Evolutionary conservation across 1,140 invertebrate species (phyloP), one percentile per base, ranked within the genome.

Genomic region (Drosophila persimilis): DNA sequence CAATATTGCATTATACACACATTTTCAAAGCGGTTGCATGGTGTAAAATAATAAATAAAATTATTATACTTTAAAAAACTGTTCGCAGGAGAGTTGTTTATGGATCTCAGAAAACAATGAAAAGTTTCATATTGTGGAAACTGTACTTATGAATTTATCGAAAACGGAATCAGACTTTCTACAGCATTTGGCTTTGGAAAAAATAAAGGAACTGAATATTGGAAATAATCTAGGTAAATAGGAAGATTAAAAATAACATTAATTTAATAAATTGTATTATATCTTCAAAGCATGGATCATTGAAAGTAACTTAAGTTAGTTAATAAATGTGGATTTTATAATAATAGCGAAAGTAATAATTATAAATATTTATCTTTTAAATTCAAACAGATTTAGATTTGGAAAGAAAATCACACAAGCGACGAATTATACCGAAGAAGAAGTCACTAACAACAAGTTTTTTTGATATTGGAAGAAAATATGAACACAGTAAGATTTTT

Each of bases 191-290:
- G 96, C 96, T 3, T 93, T 97, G 3, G 95, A 96, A n/a, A 95
- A 97, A 89, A 94, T 98, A 8, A 96, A 96, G 91, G 95, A 96
- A 62, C 93, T 98, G 56, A 97, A 97, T 92, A 93, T 98, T 9
- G 97, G 96, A 8, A 95, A 96, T 66, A 92, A 94, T 56, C 94
- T 98, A 74, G 66, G 69, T 45, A 45, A 45, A 45, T 13, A 17
- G 15, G 3, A 45, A 45, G 24, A 26, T 0, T 4, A 26, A 26
- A 26, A 5, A 26, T 5, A 26, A 15, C 7, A 3, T 17, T 45
- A 3, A 45, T n/a, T 45, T 15, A 3, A 11, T 0, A 17, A 45
- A 45, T 17, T 15, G 1, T 7, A 13, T 5, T 39, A 13, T 39
- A 13, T 11, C 3, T 39, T 39, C 11, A 39, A 39, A 39, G 3